Conservation (phyloP, 2,113 vertebrate genomes). For the Lathamus discolor region DNA sequence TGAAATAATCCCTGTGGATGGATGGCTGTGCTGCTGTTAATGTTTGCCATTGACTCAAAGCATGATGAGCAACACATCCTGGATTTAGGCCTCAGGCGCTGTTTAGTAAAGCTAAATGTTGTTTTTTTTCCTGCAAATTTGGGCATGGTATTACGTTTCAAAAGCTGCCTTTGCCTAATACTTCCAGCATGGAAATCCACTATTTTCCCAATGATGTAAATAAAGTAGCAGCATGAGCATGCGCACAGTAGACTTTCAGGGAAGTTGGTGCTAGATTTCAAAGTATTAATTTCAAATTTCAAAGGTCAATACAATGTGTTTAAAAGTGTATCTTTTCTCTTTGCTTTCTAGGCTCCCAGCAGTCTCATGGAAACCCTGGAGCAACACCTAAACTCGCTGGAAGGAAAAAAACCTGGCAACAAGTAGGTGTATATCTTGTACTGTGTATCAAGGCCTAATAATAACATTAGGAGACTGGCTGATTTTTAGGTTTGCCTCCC, state of each 20-base stretch:
- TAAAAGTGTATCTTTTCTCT: conserved; percentile 41
- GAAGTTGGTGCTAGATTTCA: background rate
- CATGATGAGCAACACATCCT: background rate
- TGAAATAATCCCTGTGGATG: background rate
- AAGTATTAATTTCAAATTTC: background rate
- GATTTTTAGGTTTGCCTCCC: background rate
- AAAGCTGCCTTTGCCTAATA: background rate
- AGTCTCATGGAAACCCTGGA: conserved; percentile 98
- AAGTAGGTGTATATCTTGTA: conserved; percentile 72
- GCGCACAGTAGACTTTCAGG: background rate
- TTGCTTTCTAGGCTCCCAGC: conserved; percentile 88
- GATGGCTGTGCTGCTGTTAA: background rate
- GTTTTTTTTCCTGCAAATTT: background rate
- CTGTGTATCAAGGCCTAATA: background rate
- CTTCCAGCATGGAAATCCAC: background rate
- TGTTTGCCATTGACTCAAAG: background rate
- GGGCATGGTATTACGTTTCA: background rate
- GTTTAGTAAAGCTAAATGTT: background rate
- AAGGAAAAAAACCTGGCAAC: conserved; percentile 92
- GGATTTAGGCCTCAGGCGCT: background rate
- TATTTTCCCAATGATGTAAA: background rate
- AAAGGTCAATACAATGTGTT: background rate
- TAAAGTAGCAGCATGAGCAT: background rate
- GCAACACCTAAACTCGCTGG: conserved; percentile 96
- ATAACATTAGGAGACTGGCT: background rate